Evolutionary conservation across 1,140 invertebrate genomes (phyloP).

Genomic region (Penaeus indicus): DNA sequence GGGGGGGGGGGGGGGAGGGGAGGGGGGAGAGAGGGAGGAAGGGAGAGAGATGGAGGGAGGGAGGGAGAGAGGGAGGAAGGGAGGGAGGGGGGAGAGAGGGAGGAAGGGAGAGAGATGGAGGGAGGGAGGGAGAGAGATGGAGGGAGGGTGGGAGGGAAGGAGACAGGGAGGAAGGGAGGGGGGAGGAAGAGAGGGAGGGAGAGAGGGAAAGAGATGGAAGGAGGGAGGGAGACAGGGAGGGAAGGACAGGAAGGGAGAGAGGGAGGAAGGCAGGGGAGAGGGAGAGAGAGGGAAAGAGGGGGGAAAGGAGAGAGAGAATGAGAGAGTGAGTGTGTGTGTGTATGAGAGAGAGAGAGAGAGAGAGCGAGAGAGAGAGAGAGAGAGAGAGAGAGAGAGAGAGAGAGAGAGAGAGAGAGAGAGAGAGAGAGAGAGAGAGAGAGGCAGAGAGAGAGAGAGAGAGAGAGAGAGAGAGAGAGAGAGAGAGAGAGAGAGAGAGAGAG

Average conservation of each 20-base stretch:
- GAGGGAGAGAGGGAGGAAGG: too few relatives aligned
- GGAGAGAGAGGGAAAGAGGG: too few relatives aligned
- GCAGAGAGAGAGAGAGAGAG: background rate
- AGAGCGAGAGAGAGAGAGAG: background rate
- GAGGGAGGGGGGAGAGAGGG: background rate
- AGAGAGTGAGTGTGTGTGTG: background rate
- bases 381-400: background rate
- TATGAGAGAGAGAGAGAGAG: background rate
- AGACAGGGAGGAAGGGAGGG: too few relatives aligned
- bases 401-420: background rate
- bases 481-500: background rate
- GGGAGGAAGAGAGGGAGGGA: too few relatives aligned
- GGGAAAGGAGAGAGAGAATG: background rate
- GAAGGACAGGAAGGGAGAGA: background rate
- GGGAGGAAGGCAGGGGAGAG: background rate
- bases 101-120: background rate
- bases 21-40: too few relatives aligned
- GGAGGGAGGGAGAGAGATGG: too few relatives aligned
- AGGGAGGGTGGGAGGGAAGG: too few relatives aligned
- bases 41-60: too few relatives aligned
- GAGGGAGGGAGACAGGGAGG: too few relatives aligned
- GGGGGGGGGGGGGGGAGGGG: too few relatives aligned
- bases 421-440: conserved; percentile 2
- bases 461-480: background rate
- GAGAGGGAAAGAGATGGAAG: too few relatives aligned